Evolutionary conservation across 2,113 vertebrate genomes (phyloP).

Genomic region (Bettongia penicillata): DNA sequence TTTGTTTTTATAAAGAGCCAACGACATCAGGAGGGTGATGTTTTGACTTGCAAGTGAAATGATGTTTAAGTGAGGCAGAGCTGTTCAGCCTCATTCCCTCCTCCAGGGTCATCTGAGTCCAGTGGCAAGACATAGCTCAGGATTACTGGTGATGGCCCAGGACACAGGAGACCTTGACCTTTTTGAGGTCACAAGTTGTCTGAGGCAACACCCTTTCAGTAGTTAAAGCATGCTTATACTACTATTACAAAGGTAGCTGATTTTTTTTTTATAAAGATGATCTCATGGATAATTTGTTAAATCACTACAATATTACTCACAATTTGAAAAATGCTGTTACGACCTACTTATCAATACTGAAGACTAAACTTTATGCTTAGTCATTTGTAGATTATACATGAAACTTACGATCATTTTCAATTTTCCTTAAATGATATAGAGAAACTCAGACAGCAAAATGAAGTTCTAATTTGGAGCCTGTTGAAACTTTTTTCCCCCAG

Average conservation of each 20-base stretch:
- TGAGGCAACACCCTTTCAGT: rapidly evolving
- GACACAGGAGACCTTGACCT: rapidly evolving
- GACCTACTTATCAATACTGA: slow-evolving; percentile 90
- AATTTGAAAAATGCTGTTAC: slow-evolving; percentile 84
- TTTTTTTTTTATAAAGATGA: slow-evolving; percentile 95
- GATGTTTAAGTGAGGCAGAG: background rate
- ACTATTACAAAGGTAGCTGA: background rate
- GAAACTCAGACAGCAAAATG: slow-evolving; percentile 77
- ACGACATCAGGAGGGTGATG: slow-evolving; percentile 79
- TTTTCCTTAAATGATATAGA: slow-evolving; percentile 85
- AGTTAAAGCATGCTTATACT: background rate
- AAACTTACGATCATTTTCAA: slow-evolving; percentile 93
- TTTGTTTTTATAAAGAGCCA: slow-evolving; percentile 91
- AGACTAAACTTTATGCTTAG: slow-evolving; percentile 85
- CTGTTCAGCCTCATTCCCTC: rapidly evolving
- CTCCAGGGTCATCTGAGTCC: rapidly evolving
- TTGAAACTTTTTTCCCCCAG: slow-evolving; percentile 89
- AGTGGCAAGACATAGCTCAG: too few relatives aligned
- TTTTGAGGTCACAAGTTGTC: rapidly evolving
- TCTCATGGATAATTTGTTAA: slow-evolving; percentile 90
- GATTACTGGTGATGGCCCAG: rapidly evolving
- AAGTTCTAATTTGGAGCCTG: slow-evolving; percentile 82
- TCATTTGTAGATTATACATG: slow-evolving; percentile 92
- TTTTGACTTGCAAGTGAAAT: background rate
- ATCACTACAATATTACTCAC: slow-evolving; percentile 85